Base-by-base conservation (phyloP, 1,140 invertebrate species). In the Brachystomella parvula region DNA sequence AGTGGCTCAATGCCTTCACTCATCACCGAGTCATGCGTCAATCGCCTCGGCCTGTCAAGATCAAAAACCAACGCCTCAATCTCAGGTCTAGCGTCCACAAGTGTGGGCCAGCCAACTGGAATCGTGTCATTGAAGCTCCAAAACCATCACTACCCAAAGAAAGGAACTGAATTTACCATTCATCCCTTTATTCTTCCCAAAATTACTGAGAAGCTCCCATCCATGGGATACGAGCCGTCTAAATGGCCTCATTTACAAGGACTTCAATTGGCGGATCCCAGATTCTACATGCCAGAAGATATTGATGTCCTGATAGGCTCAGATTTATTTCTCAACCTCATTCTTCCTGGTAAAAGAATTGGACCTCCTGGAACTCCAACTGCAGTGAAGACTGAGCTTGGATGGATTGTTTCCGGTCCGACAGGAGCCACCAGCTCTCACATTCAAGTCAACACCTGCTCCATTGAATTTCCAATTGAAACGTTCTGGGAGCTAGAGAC, bases 401-500 rank as follows among this genome's bases (percentile, higher is more conserved):
- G 67, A 17, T 68, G 67, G 67, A 17, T 68, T n/a, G 6, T 63
- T 15, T 2, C 24, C 44, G 53, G 56, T 3, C 2, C 44, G 2
- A 35, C 3, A n/a, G 31, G 39, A 29, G 12, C 19, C 2, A 30
- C 17, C 6, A 2, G 24, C 30, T 12, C 6, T 30, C 2, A 30
- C 3, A 12, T 39, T 19, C 19, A 3, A 21, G 6, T 60, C 29
- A 24, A 61, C 6, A 1, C n/a, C n/a, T 9, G 15, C 2, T 17
- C 17, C 17, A 3, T 1, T n/a, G n/a, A n/a, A 21, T 15, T 49
- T 3, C 17, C 24, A 0, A 59, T 77, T 68, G 56, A 49, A 71
- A 15, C 33, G 74, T 77, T 78, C 47, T 77, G 75, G 75, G 64
- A 74, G 30, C 26, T 75, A 0, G 76, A 77, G 56, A 70, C 75